Evolutionary conservation across 30 jellyfish, hydroid and myxozoan genomes (phyloP).

Genomic region (Rhopilema esculentum): DNA sequence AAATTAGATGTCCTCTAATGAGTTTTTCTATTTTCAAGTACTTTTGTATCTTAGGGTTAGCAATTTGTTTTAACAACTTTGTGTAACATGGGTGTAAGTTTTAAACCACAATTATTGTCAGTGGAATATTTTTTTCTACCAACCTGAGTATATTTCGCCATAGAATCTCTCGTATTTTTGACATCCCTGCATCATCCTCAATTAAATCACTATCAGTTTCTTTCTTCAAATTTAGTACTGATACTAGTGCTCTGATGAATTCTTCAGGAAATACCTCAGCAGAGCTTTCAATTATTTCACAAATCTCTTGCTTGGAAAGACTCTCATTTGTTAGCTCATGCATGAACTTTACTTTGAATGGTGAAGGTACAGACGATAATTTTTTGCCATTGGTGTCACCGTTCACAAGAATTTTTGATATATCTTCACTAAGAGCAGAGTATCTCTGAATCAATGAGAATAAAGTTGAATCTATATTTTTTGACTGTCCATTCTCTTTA

Average conservation of each 20-base stretch:
- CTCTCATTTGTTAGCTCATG: slow-evolving; percentile 47
- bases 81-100: too few relatives aligned
- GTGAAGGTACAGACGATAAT: not conserved
- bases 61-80: too few relatives aligned
- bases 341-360: not conserved
- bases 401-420: slow-evolving; percentile 10
- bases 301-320: slow-evolving; percentile 51
- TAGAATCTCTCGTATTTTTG: not conserved
- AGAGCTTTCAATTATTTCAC: slow-evolving; percentile 60
- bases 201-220: not conserved
- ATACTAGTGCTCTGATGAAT: slow-evolving; percentile 31
- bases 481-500: not conserved
- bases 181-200: not conserved
- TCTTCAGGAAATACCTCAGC: slow-evolving; percentile 38
- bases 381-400: not conserved
- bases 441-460: slow-evolving; percentile 25
- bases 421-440: slow-evolving; percentile 30
- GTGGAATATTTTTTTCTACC: too few relatives aligned
- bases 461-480: not conserved
- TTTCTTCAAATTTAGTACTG: not conserved
- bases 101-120: too few relatives aligned
- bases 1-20: too few relatives aligned
- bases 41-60: too few relatives aligned
- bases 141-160: slow-evolving; percentile 59
- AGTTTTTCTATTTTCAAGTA: too few relatives aligned